Conservation (phyloP, 2,797 vertebrate genomes). For the Corythornis leucogaster region DNA sequence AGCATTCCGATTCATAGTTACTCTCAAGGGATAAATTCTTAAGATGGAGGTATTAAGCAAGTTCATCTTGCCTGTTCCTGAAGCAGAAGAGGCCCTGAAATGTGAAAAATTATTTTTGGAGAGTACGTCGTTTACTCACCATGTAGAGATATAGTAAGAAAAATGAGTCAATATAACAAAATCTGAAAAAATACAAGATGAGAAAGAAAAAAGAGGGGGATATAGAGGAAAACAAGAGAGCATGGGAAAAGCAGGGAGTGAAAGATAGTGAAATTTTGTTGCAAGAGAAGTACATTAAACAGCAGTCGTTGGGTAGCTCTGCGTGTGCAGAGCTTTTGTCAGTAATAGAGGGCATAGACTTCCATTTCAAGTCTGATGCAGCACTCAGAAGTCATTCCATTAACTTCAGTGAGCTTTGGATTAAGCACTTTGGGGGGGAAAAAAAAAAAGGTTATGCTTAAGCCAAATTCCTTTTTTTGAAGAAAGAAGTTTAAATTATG, state of each 20-base stretch:
- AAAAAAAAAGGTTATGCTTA: neutral
- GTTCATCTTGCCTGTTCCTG: neutral
- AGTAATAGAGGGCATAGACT: slow-evolving; percentile 35
- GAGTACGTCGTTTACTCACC: neutral
- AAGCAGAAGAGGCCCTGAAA: neutral
- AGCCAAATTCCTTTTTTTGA: neutral
- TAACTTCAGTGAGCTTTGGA: slow-evolving; percentile 24
- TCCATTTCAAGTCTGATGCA: slow-evolving; percentile 13
- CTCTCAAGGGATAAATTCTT: neutral
- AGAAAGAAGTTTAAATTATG: neutral
- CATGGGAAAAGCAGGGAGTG: neutral
- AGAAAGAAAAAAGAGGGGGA: neutral
- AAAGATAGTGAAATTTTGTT: neutral
- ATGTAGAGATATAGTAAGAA: neutral
- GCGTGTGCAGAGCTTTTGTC: neutral
- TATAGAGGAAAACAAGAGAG: neutral
- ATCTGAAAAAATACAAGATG: neutral
- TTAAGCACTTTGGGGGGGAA: neutral
- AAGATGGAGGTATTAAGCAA: neutral
- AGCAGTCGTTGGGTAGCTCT: neutral
- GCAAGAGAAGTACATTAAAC: neutral
- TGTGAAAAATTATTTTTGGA: neutral
- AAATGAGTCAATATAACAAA: neutral
- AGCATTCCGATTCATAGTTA: neutral
- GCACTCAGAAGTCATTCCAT: neutral